These are phyloP conservation scores for Manacus vitellinus DNA, from an alignment of 2,113 vertebrate genomes.

Conservation along the genomic window DNA sequence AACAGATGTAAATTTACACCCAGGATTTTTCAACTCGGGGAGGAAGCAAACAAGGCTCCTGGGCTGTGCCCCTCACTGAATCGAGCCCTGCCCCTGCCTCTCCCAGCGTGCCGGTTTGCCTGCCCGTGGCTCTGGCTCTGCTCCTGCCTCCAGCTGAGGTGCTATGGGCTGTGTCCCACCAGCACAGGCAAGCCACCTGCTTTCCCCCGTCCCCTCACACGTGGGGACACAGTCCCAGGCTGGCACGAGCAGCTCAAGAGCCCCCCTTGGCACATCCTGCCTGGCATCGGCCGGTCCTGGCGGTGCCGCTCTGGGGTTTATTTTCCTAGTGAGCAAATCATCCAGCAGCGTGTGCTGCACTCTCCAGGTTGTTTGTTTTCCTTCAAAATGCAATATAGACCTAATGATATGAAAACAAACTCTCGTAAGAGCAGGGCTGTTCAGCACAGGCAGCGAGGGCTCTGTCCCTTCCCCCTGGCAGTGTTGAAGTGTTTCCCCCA, in stretches of 20 bases:
- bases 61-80: not conserved
- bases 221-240: not conserved
- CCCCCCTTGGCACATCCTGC: not conserved
- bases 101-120: not conserved
- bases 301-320: fast-evolving
- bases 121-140: not conserved
- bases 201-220: not conserved
- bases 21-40: not conserved
- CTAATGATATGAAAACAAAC: not conserved
- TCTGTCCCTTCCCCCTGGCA: not conserved
- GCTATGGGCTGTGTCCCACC: not conserved
- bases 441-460: not conserved
- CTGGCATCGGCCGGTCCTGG: fast-evolving
- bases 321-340: not conserved
- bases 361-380: not conserved
- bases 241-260: fast-evolving
- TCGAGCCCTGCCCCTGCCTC: not conserved
- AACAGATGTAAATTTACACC: not conserved
- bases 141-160: not conserved
- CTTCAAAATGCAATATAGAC: not conserved
- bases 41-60: not conserved
- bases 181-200: not conserved
- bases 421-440: not conserved
- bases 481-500: not conserved
- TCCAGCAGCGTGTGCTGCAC: not conserved